phyloP scores from a whole-genome alignment of 23 tunicate genomes.

The Trididemnum nubilum region DNA sequence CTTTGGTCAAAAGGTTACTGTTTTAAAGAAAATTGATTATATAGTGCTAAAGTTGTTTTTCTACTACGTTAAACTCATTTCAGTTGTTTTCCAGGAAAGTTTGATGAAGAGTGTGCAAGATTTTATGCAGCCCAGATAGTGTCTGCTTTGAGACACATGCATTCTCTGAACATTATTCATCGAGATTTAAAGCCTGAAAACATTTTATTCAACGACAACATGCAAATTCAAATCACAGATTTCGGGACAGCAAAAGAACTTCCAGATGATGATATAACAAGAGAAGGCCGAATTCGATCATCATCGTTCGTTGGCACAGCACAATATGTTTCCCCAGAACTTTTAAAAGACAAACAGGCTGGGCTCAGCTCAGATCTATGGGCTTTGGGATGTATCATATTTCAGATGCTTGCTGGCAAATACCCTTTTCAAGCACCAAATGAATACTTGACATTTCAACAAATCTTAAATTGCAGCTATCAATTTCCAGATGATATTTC shows the following conservation, averaged over 20 bases:
- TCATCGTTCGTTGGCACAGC: conserved; percentile 98
- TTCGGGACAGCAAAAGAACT: conserved; percentile 91
- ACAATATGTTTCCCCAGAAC: conserved; percentile 95
- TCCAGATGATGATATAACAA: conserved; percentile 35
- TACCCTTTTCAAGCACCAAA: conserved; percentile 92
- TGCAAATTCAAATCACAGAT: conserved; percentile 91
- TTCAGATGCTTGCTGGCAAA: conserved; percentile 87
- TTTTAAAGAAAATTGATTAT: too few relatives aligned
- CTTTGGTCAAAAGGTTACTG: too few relatives aligned
- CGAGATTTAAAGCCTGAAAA: conserved; percentile 95
- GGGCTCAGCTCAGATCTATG: conserved; percentile 86
- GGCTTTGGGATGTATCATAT: conserved; percentile 90
- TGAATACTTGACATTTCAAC: conserved; percentile 85
- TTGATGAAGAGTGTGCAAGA: conserved; percentile 70
- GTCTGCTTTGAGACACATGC: conserved; percentile 71
- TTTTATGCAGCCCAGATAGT: conserved; percentile 89
- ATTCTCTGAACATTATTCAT: conserved; percentile 90
- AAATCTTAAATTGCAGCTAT: conserved; percentile 65
- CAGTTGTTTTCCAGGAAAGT: conserved; percentile 57
- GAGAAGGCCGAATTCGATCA: conserved; percentile 26
- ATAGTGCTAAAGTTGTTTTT: too few relatives aligned
- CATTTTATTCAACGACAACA: conserved; percentile 72
- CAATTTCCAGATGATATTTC: conserved; percentile 75
- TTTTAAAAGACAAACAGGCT: conserved; percentile 89
- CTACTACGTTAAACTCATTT: too few relatives aligned